Conservation (phyloP, 2,888 invertebrate genomes). For the Strigamia transsilvanica region DNA sequence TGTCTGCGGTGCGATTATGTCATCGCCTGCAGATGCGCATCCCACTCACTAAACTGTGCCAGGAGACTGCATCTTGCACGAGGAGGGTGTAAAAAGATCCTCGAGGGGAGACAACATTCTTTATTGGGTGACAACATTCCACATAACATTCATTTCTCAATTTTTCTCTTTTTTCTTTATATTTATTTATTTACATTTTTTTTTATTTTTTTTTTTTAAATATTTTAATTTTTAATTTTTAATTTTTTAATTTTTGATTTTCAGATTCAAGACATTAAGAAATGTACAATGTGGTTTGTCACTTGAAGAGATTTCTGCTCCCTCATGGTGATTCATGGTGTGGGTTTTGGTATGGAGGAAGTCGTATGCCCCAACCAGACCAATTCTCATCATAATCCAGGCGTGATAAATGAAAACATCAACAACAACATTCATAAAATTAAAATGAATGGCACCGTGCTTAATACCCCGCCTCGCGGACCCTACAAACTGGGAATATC, state of each 20-base stretch:
- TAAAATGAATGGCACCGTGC: slow-evolving; percentile 32
- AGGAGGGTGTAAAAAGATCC: slow-evolving; percentile 43
- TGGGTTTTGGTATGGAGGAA: slow-evolving; percentile 45
- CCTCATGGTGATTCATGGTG: slow-evolving; percentile 39
- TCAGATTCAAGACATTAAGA: background rate
- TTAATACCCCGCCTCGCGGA: background rate
- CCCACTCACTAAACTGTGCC: slow-evolving; percentile 45
- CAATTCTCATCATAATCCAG: slow-evolving; percentile 22
- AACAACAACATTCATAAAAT: slow-evolving; percentile 42
- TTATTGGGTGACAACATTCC: slow-evolving; percentile 49
- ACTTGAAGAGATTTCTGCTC: background rate
- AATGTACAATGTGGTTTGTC: slow-evolving; percentile 6
- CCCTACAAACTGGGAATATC: slow-evolving; percentile 46
- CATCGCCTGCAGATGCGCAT: slow-evolving; percentile 48
- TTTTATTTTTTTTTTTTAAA: background rate
- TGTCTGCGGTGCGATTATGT: slow-evolving; percentile 45
- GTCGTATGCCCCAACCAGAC: slow-evolving; percentile 18
- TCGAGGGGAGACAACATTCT: slow-evolving; percentile 41
- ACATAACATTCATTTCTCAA: slow-evolving; percentile 2
- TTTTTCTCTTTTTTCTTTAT: background rate
- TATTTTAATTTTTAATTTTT: background rate
- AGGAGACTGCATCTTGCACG: slow-evolving; percentile 44
- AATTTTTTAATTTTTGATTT: background rate
- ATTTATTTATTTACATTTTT: background rate
- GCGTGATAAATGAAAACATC: slow-evolving; percentile 31